Conservation (phyloP, 1,140 invertebrate genomes). For the Drosophila lini region DNA sequence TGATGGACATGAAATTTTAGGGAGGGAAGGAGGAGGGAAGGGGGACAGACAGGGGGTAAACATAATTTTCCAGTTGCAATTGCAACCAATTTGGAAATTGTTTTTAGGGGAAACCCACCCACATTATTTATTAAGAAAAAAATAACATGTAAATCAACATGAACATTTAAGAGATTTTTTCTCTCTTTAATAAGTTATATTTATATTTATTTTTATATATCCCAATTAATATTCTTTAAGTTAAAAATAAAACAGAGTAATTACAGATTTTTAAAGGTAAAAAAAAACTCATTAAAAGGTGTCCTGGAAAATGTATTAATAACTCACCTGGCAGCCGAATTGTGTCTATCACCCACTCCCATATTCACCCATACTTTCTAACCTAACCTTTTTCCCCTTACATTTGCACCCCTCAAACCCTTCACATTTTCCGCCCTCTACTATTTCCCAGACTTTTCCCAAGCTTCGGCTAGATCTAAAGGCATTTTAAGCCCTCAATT, state of each 20-base stretch:
- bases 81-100: too few species aligned
- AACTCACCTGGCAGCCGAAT: background rate
- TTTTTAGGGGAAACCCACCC: too few species aligned
- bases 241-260: background rate
- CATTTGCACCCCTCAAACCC: too few species aligned
- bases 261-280: background rate
- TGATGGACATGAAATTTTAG: slow-evolving; percentile 22
- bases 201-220: too few species aligned
- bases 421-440: background rate
- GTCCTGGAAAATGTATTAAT: background rate
- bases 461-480: slow-evolving; percentile 1
- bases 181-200: too few species aligned
- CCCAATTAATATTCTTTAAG: too few species aligned
- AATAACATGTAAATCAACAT: too few species aligned
- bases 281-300: background rate
- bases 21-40: background rate
- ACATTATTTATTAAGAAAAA: too few species aligned
- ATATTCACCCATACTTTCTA: background rate
- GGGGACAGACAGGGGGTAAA: too few species aligned
- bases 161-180: too few species aligned
- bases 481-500: slow-evolving; percentile 21
- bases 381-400: background rate
- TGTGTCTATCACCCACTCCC: background rate
- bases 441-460: background rate
- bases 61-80: too few species aligned